Conservation (phyloP, 2,888 invertebrate genomes). For the Pyrochroa serraticornis region DNA sequence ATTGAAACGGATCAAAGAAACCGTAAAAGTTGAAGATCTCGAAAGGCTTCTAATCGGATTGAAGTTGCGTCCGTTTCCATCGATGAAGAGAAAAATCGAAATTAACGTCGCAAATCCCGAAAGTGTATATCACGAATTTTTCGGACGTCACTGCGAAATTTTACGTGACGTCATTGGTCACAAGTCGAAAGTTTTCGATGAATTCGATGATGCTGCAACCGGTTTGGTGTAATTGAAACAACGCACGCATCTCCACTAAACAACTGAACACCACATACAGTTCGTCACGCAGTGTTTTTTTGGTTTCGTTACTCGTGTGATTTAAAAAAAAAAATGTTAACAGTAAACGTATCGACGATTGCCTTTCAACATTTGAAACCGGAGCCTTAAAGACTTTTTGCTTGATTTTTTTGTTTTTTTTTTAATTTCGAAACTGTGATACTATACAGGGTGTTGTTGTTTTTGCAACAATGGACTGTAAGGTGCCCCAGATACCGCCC, state of each 20-base stretch:
- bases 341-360: no score
- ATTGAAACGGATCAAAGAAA: slow-evolving; percentile 65
- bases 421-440: slow-evolving; percentile 8
- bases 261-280: no score
- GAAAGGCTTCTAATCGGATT: slow-evolving; percentile 66
- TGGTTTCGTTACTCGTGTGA: no score
- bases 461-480: slow-evolving; percentile 45
- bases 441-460: slow-evolving; percentile 17
- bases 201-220: background rate
- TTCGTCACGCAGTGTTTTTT: no score
- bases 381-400: slow-evolving; percentile 23
- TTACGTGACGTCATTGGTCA: slow-evolving; percentile 48
- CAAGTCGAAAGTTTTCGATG: background rate
- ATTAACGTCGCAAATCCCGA: slow-evolving; percentile 53
- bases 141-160: slow-evolving; percentile 59
- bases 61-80: slow-evolving; percentile 38
- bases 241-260: no score
- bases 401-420: background rate
- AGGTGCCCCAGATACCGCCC: slow-evolving; percentile 55
- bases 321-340: no score
- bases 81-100: background rate
- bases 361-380: slow-evolving; percentile 16
- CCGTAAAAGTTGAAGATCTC: slow-evolving; percentile 66
- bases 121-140: slow-evolving; percentile 60
- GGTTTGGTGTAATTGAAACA: no score